Evolutionary conservation across 2,113 vertebrate genomes (phyloP).

Genomic region (Sapajus apella): DNA sequence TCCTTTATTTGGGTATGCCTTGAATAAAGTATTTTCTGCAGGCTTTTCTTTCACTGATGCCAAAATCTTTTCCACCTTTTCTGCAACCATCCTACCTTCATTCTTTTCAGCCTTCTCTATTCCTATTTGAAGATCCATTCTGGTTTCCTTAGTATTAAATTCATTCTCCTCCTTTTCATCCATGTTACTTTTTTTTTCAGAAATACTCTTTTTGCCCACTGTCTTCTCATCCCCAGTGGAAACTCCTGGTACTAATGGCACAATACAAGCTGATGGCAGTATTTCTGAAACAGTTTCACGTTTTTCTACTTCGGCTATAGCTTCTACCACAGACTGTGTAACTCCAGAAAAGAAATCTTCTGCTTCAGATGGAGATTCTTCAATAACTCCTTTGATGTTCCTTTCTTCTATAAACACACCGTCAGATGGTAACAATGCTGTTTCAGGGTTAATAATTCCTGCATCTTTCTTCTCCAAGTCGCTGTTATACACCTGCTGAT

Average conservation of each 20-base stretch:
- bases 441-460: background rate
- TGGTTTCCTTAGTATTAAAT: background rate
- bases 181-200: background rate
- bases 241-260: background rate
- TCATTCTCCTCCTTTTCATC: constrained; percentile 42
- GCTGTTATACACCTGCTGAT: constrained; percentile 18
- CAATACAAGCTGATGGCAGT: background rate
- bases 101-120: constrained; percentile 56
- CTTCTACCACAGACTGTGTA: background rate
- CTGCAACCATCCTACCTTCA: background rate
- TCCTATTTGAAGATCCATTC: constrained; percentile 39
- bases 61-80: constrained; percentile 62
- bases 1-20: constrained; percentile 68
- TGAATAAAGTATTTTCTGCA: background rate
- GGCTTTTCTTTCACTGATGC: background rate
- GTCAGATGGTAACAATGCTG: background rate
- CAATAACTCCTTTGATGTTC: background rate
- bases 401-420: background rate
- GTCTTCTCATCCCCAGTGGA: background rate
- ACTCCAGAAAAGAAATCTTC: constrained; percentile 46
- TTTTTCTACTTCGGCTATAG: background rate
- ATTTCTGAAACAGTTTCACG: background rate
- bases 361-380: constrained; percentile 4
- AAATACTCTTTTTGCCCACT: background rate
- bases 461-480: constrained; percentile 38